Base-by-base conservation (phyloP, 2,113 vertebrate genomes). In the Gymnocephalus cernua region DNA sequence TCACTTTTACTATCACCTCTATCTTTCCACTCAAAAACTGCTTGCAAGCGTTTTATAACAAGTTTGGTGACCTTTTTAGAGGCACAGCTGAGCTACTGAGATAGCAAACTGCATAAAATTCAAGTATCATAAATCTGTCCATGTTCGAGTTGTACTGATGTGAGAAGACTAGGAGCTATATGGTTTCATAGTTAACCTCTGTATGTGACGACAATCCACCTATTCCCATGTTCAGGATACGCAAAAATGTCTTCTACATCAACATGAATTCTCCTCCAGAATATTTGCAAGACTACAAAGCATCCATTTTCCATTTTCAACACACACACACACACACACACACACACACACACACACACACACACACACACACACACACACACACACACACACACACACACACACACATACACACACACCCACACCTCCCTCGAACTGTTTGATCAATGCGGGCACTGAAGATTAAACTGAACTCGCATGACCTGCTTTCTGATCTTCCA, bases 401-500 rank as follows among this genome's bases (percentile, higher is more conserved):
- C n/a, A n/a, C n/a, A n/a, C n/a, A n/a, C n/a, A n/a, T n/a, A n/a
- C n/a, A n/a, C n/a, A 64, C 25, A 66, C 48, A 58, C 56, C 41
- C 53, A 54, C 67, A 19, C 68, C 21, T 50, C 65, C 59, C 35
- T 62, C 47, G 5, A 77, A 78, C 41, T 67, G 84, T 86, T 90
- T 85, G 83, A 88, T 92, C 89, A 83, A 71, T 62, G 74, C 8
- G 15, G 57, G 44, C 29, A 6, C 66, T 35, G 41, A 57, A 84
- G 83, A 92, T 91, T 82, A 89, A 90, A 86, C 25, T 59, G 64
- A 86, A 86, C 58, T 67, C 11, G 29, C 68, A 77, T 77, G 90
- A 90, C 83, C 86, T 79, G 62, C 64, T 88, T 86, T 86, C 86
- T 79, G 87, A 87, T 90, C 79, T 90, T 89, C 80, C 78, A 87